Evolutionary conservation across 37 sponge, comb jelly and placozoan species (phyloP).

Genomic region (Beroe forskalii): DNA sequence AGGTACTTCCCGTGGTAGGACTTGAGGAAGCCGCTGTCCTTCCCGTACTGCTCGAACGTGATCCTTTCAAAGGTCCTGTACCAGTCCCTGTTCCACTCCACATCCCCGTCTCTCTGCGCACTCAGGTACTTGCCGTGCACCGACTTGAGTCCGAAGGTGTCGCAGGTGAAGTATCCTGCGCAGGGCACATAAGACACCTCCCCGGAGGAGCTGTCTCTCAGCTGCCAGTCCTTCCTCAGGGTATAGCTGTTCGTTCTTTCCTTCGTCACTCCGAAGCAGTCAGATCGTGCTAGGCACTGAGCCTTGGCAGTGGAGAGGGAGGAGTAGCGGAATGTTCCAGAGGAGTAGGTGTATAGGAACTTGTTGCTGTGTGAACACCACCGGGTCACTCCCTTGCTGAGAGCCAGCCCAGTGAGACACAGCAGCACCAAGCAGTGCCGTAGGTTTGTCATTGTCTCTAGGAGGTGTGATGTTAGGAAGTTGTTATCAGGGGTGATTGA

Average conservation of each 20-base stretch:
- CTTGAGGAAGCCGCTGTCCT: conserved; percentile 9
- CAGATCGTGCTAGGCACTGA: neutral
- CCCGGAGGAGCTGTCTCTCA: neutral
- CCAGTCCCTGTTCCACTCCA: neutral
- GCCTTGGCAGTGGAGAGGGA: neutral
- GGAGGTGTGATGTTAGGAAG: too few species aligned
- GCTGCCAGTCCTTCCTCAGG: neutral
- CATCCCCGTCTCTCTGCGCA: neutral
- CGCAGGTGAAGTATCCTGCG: neutral
- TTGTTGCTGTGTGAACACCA: neutral
- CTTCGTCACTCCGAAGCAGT: neutral
- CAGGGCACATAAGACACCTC: conserved; percentile 3
- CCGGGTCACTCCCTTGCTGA: neutral
- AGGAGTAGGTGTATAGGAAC: conserved; percentile 5
- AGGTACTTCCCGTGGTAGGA: neutral
- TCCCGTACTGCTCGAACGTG: neutral
- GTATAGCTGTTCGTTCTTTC: neutral
- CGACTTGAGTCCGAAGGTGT: too few species aligned
- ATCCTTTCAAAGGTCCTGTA: neutral
- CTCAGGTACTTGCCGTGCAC: conserved; percentile 15
- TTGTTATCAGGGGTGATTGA: too few species aligned
- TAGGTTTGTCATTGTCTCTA: too few species aligned
- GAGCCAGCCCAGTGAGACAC: neutral
- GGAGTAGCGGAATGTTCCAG: neutral
- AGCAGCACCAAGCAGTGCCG: too few species aligned